Conservation (phyloP, 2,797 vertebrate genomes). For the Argyrosomus regius region DNA sequence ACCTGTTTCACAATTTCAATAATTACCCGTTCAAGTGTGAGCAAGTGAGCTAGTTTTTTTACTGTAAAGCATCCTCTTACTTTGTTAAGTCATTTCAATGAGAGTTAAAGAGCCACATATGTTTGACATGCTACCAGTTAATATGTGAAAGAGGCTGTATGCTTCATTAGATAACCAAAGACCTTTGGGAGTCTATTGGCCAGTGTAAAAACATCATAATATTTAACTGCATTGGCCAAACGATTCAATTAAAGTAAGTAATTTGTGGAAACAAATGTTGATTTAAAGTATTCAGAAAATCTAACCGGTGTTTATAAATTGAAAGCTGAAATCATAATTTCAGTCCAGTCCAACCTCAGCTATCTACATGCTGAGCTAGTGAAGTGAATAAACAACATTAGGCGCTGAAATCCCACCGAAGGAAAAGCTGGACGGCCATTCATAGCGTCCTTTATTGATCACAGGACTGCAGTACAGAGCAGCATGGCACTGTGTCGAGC, state of each 20-base stretch:
- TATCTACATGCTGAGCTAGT: background rate
- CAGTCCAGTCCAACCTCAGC: slow-evolving; percentile 1
- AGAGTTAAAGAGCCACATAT: background rate
- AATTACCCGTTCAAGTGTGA: background rate
- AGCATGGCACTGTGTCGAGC: slow-evolving; percentile 41
- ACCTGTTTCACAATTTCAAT: slow-evolving; percentile 6
- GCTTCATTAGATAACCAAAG: background rate
- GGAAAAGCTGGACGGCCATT: slow-evolving; percentile 33
- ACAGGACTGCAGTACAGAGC: slow-evolving; percentile 41
- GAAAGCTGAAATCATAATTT: background rate
- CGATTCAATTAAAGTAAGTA: background rate
- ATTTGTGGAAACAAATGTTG: background rate
- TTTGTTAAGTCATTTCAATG: background rate
- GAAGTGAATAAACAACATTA: slow-evolving; percentile 31
- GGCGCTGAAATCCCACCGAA: slow-evolving; percentile 53
- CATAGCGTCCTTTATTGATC: slow-evolving; percentile 73
- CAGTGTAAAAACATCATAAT: background rate
- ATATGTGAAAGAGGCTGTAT: background rate
- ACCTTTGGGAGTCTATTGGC: background rate
- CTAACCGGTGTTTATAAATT: background rate
- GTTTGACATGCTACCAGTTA: background rate
- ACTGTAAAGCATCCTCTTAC: background rate
- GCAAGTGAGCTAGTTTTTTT: background rate
- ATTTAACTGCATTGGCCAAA: background rate
- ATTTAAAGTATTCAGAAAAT: background rate